These are phyloP conservation scores for Amiota mariae DNA, from an alignment of 2,888 invertebrate species.

Conservation along the genomic window DNA sequence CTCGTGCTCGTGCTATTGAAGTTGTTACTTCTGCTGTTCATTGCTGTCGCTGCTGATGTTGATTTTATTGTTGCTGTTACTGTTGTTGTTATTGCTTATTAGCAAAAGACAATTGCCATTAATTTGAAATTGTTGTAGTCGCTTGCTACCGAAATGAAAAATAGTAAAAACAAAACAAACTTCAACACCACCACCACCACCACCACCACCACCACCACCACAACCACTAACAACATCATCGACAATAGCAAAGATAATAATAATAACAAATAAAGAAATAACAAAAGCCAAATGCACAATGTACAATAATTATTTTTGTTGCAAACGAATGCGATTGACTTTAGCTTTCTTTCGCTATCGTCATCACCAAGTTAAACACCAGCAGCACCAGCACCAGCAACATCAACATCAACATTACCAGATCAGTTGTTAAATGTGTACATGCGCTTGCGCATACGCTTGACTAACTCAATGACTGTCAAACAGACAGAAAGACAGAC, in stretches of 20 bases:
- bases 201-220: neutral
- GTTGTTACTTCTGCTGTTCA: too few relatives aligned
- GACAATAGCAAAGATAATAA: neutral
- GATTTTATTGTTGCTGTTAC: too few relatives aligned
- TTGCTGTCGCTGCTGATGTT: too few relatives aligned
- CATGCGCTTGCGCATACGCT: constrained; percentile 52
- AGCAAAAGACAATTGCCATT: constrained; percentile 62
- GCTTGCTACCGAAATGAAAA: constrained; percentile 49
- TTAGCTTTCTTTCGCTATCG: too few relatives aligned
- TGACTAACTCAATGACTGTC: constrained; percentile 28
- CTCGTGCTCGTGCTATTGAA: too few relatives aligned
- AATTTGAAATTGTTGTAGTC: constrained; percentile 59
- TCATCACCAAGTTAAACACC: neutral
- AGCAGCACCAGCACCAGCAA: neutral
- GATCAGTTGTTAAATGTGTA: constrained; percentile 18
- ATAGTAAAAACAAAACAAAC: constrained; percentile 2
- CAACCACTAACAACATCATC: neutral
- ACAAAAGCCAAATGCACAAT: constrained; percentile 45
- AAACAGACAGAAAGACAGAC: constrained; percentile 31
- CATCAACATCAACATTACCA: constrained; percentile 7
- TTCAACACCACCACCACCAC: neutral
- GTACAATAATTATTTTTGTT: too few relatives aligned
- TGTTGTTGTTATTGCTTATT: constrained; percentile 1
- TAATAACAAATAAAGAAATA: constrained; percentile 21
- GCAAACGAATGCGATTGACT: too few relatives aligned